phyloP scores from a whole-genome alignment of 2,888 invertebrate genomes.

The Macrophya annulata region DNA sequence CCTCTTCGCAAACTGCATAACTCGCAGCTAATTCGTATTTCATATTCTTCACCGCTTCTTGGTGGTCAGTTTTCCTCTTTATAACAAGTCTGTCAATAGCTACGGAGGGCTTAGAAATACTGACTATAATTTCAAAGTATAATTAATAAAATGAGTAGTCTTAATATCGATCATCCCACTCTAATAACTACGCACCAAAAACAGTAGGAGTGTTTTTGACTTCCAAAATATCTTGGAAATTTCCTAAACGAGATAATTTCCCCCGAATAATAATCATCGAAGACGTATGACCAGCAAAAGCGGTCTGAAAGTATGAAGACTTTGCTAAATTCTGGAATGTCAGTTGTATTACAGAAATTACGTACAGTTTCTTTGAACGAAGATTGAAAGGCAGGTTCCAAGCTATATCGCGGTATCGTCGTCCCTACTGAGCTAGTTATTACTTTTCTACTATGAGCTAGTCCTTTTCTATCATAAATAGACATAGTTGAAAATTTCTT shows the following conservation, averaged over 20 bases:
- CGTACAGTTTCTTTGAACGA: slow-evolving; percentile 6
- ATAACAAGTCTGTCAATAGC: slow-evolving; percentile 59
- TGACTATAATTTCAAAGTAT: slow-evolving; percentile 1
- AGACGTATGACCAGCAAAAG: neutral
- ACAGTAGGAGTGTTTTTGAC: slow-evolving; percentile 56
- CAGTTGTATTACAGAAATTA: neutral
- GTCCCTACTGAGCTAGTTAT: slow-evolving; percentile 15
- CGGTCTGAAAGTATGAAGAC: neutral
- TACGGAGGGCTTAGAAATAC: slow-evolving; percentile 61
- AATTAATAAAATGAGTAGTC: neutral
- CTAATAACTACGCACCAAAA: slow-evolving; percentile 55
- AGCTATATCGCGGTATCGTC: neutral
- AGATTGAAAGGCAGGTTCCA: neutral
- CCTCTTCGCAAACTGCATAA: slow-evolving; percentile 56
- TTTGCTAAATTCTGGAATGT: neutral
- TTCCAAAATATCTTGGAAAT: slow-evolving; percentile 57
- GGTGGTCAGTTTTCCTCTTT: slow-evolving; percentile 59
- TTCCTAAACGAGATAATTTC: slow-evolving; percentile 40
- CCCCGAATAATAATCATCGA: neutral
- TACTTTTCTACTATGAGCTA: neutral
- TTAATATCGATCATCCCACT: neutral
- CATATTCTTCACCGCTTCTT: slow-evolving; percentile 60
- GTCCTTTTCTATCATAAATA: slow-evolving; percentile 11
- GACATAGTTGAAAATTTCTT: slow-evolving; percentile 6
- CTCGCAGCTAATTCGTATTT: slow-evolving; percentile 59